phyloP scores from a whole-genome alignment of 1,140 invertebrate species.

The Goniozus legneri region DNA sequence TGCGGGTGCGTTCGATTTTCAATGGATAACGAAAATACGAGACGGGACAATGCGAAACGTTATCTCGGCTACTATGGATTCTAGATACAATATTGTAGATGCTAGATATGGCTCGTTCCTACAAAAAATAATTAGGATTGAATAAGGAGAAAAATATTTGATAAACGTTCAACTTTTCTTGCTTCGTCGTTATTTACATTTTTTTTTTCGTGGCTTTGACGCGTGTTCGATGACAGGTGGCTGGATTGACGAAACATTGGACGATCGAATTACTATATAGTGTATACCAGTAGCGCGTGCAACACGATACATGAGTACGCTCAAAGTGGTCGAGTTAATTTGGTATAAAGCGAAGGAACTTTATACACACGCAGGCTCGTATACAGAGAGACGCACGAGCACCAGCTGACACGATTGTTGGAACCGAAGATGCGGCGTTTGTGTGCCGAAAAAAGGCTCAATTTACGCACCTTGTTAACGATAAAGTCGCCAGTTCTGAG shows the following conservation, averaged over 20 bases:
- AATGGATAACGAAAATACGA: constrained; percentile 29
- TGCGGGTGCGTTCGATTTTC: constrained; percentile 43
- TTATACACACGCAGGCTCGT: constrained; percentile 25
- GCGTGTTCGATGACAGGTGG: constrained; percentile 33
- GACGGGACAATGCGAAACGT: no score
- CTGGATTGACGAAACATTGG: constrained; percentile 25
- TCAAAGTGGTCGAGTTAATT: constrained; percentile 26
- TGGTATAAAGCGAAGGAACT: constrained; percentile 27
- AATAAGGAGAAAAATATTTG: no score
- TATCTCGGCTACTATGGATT: no score
- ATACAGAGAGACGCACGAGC: constrained; percentile 22
- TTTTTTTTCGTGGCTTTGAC: no score
- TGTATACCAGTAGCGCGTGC: constrained; percentile 45
- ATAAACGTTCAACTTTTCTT: no score
- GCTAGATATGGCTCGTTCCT: no score
- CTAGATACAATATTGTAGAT: no score
- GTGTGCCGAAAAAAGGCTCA: constrained; percentile 12
- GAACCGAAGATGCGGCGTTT: constrained; percentile 11
- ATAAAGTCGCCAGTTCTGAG: constrained; percentile 20
- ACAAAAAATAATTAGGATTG: no score
- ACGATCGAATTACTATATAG: constrained; percentile 36
- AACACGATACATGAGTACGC: constrained; percentile 30
- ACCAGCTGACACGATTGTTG: constrained; percentile 38
- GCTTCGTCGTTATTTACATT: no score
- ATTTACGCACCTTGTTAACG: constrained; percentile 19